Percentiles rank a stretch among this genome's conserved stretches.
Conservation (phyloP, 2,888 invertebrate genomes). For the Dynastes maya region DNA sequence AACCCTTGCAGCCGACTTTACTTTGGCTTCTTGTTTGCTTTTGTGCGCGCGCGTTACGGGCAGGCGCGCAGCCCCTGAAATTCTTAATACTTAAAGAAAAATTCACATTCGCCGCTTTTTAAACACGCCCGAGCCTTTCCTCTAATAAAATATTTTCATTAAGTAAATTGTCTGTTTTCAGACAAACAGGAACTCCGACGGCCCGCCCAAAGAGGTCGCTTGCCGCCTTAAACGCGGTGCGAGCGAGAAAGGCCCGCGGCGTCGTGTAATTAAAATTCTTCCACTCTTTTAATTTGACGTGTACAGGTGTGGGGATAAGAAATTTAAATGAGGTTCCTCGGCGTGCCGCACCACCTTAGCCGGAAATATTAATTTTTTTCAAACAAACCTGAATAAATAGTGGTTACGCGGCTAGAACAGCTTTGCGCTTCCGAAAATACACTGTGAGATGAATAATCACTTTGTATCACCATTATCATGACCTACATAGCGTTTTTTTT, state of each 20-base stretch:
- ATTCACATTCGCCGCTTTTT: slow-evolving; percentile 43
- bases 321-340: slow-evolving; percentile 41
- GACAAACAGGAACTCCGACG: slow-evolving; percentile 14
- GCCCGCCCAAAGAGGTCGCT: not conserved
- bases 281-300: slow-evolving; percentile 49
- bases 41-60: not conserved
- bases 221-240: not conserved
- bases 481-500: no score
- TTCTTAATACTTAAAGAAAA: slow-evolving; percentile 47
- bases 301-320: slow-evolving; percentile 44
- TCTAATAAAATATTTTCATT: slow-evolving; percentile 49
- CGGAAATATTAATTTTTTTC: slow-evolving; percentile 44
- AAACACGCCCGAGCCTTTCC: slow-evolving; percentile 33
- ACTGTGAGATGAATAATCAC: no score
- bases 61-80: not conserved
- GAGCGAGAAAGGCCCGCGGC: not conserved
- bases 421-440: no score
- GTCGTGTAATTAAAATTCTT: slow-evolving; percentile 45
- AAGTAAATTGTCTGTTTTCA: slow-evolving; percentile 48
- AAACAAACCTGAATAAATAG: slow-evolving; percentile 45
- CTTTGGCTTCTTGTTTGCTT: not conserved
- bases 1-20: not conserved
- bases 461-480: no score
- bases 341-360: not conserved
- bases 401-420: not conserved